Conservation (phyloP, 2,797 vertebrate genomes). For the Tragopan temminckii region DNA sequence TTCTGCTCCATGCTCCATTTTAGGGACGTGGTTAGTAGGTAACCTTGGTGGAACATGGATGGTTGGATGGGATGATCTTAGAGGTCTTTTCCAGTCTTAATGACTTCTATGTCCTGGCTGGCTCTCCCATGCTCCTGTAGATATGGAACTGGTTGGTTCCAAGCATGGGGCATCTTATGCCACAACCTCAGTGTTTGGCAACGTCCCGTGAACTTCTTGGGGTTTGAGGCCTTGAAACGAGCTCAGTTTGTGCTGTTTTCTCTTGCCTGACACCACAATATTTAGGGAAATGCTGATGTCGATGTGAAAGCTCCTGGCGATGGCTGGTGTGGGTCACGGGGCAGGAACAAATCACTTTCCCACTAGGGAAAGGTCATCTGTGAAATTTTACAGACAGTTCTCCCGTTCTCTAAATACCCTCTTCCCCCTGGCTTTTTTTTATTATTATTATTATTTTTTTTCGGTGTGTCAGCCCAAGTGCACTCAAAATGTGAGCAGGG, state of each 20-base stretch:
- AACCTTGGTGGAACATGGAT: no score
- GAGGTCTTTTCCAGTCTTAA: no score
- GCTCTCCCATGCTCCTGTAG: background rate
- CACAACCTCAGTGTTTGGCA: rapidly evolving
- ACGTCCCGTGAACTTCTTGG: rapidly evolving
- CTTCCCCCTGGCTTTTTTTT: background rate
- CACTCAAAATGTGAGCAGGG: constrained; percentile 84
- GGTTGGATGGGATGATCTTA: no score
- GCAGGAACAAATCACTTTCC: constrained; percentile 37
- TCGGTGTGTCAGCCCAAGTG: constrained; percentile 82
- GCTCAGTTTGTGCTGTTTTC: background rate
- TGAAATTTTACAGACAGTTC: constrained; percentile 48
- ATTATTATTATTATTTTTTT: constrained; percentile 7
- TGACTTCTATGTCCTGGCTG: background rate
- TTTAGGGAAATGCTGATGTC: background rate
- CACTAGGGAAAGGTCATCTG: constrained; percentile 48
- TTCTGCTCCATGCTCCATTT: background rate
- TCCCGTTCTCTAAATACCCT: background rate
- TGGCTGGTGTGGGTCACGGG: background rate
- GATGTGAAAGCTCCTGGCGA: background rate
- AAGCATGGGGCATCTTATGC: background rate
- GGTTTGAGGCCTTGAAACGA: background rate
- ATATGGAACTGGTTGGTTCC: background rate
- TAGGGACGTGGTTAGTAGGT: no score
- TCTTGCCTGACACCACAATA: background rate